Evolutionary conservation across 1,140 invertebrate species (phyloP).

Genomic region (Ladona fulva): DNA sequence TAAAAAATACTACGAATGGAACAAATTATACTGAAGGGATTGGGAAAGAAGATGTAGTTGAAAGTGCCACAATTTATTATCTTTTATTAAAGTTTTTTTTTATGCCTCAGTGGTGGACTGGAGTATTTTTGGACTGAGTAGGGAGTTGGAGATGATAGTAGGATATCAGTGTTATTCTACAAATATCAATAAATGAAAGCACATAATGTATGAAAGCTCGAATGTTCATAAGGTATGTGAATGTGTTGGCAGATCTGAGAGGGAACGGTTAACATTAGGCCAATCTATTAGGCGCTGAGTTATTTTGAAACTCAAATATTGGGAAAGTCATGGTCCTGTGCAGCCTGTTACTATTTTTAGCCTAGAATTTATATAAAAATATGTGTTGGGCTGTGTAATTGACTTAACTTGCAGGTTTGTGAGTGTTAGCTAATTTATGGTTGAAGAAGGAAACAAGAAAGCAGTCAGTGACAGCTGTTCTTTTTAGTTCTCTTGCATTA

Average conservation of each 20-base stretch:
- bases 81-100: not conserved
- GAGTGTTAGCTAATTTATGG: not conserved
- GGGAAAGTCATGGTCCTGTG: not conserved
- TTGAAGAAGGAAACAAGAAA: not conserved
- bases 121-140: conserved; percentile 1
- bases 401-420: not conserved
- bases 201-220: not conserved
- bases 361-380: not conserved
- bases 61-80: conserved; percentile 10
- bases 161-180: not conserved
- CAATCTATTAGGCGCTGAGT: not conserved
- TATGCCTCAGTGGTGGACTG: not conserved
- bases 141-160: not conserved
- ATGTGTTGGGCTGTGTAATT: not conserved
- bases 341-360: conserved; percentile 5
- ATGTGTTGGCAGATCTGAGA: not conserved
- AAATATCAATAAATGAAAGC: not conserved
- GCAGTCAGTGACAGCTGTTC: not conserved
- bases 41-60: not conserved
- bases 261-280: not conserved
- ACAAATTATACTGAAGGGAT: not conserved
- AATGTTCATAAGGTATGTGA: not conserved
- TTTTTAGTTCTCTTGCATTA: not conserved
- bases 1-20: not conserved
- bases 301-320: not conserved